Evolutionary conservation across 2,797 vertebrate genomes (phyloP).

Genomic region (Erpetoichthys calabaricus): DNA sequence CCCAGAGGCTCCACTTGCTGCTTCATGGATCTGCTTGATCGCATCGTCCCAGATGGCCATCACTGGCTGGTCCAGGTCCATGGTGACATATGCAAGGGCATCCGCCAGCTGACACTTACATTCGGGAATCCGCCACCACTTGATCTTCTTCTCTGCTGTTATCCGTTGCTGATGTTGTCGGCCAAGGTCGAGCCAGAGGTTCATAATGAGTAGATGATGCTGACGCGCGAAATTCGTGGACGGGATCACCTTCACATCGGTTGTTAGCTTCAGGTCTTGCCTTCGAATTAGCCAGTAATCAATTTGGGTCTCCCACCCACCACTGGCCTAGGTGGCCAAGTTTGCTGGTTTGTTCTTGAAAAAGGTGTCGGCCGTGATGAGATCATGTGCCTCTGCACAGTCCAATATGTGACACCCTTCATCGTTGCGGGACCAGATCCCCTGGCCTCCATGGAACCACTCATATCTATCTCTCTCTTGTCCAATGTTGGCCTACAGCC

Average conservation of each 20-base stretch:
- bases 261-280: neutral
- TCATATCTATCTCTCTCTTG: too few species aligned
- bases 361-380: neutral
- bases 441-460: too few species aligned
- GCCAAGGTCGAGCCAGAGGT: neutral
- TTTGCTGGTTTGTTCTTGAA: constrained; percentile 1
- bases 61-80: neutral
- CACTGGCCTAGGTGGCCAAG: neutral
- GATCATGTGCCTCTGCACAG: neutral
- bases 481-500: too few species aligned
- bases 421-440: too few species aligned
- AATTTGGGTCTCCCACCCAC: neutral
- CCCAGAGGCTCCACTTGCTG: neutral
- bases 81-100: neutral
- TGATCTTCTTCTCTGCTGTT: neutral
- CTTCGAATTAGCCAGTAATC: neutral
- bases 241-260: neutral
- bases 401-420: too few species aligned
- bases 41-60: neutral
- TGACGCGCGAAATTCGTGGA: neutral
- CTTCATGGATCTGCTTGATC: too few species aligned
- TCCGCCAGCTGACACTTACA: neutral
- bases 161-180: neutral
- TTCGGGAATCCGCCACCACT: neutral
- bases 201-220: neutral